phyloP scores from a whole-genome alignment of 2,888 invertebrate species.

The Dysmachus trigonus region DNA sequence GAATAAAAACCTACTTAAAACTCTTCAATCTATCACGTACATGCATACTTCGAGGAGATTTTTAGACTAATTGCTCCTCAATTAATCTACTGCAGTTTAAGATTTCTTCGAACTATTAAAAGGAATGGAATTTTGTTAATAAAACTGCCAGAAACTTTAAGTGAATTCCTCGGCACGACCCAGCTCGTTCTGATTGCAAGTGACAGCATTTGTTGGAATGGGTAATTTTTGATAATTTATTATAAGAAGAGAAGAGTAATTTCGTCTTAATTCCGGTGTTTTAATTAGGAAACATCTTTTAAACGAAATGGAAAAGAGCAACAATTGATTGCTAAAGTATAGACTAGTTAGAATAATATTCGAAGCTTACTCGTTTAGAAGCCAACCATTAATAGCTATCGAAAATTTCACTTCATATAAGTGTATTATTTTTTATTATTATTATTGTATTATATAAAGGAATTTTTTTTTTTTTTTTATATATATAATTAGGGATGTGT shows the following conservation, averaged over 20 bases:
- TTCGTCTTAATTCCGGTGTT: background rate
- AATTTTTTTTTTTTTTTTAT: too few relatives aligned
- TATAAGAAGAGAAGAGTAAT: background rate
- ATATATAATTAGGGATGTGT: too few relatives aligned
- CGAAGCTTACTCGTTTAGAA: background rate
- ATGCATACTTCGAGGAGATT: background rate
- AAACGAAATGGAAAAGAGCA: background rate
- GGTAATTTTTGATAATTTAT: background rate
- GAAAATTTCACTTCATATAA: too few relatives aligned
- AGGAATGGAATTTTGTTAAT: background rate
- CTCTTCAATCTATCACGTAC: conserved; percentile 35
- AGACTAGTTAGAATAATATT: background rate
- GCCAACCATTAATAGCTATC: too few relatives aligned
- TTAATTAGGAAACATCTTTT: background rate
- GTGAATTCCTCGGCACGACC: background rate
- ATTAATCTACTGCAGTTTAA: conserved; percentile 26
- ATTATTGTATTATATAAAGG: too few relatives aligned
- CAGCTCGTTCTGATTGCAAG: background rate
- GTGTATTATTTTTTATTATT: too few relatives aligned
- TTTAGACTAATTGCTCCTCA: conserved; percentile 17
- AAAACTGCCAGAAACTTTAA: background rate
- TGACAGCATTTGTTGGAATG: background rate
- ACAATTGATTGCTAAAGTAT: background rate
- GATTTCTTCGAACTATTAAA: conserved; percentile 11
- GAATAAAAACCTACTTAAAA: background rate